Evolutionary conservation across 2,113 vertebrate genomes (phyloP), one percentile per base, ranked within the genome.

Genomic region (Clupea harengus): DNA sequence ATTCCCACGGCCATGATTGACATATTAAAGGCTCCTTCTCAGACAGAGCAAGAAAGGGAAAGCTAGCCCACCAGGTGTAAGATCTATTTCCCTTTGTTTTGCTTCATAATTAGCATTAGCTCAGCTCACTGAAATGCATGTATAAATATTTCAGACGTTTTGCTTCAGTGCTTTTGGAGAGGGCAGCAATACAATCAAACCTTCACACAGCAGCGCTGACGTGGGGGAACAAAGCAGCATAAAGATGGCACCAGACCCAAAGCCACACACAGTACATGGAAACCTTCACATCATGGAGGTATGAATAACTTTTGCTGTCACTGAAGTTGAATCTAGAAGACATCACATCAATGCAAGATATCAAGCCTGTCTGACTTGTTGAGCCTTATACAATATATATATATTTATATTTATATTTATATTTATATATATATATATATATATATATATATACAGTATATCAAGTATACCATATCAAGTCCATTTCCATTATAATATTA

Each of bases 1-100:
- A 32, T 78, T 78, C 72, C 72, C 72, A 78, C 72, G 72, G 72
- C 25, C 72, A 44, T 78, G 28, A 78, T 78, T 78, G 39, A 78
- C 72, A 78, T 78, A 39, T 78, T 44, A 78, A 78, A 78, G 28
- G 72, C 72, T 78, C 72, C 72, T 18, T 78, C 28, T 78, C 72
- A 32, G 11, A 39, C 72, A 32, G 28, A 78, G 72, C 15, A 39
- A 44, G 32, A 78, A 44, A 25, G 18, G 28, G 72, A 28, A 32
- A 15, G 9, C 25, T 44, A 32, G 17, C 32, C 72, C 72, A 78
- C 25, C 32, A 78, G 72, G 72, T 78, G 72, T 39, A 11, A 32
- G 28, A 78, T 78, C 22, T 6, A 28, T 28, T 67, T 67, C 64
- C n/a, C 6, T 67, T 5, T 28, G 25, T 67, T 67, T 25, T 10